phyloP scores from a whole-genome alignment of 2,888 invertebrate species.

The Drosophila ezoana region DNA sequence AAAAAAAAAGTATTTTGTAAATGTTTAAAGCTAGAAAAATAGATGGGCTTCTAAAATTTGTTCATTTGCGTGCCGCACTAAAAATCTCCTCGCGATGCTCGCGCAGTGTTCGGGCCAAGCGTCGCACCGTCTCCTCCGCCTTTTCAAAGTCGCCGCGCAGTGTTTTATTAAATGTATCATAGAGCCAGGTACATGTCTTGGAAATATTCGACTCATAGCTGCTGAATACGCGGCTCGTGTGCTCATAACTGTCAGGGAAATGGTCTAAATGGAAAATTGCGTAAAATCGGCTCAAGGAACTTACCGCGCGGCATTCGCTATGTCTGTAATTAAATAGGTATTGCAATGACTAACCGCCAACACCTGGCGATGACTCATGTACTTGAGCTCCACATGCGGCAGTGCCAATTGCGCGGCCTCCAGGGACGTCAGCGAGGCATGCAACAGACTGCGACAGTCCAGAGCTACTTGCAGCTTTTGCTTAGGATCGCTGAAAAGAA shows the following conservation, averaged over 20 bases:
- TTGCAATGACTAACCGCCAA: conserved; percentile 83
- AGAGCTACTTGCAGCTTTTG: conserved; percentile 79
- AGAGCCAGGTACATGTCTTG: conserved; percentile 83
- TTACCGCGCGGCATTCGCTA: conserved; percentile 82
- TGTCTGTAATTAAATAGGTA: conserved; percentile 83
- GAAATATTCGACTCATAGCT: conserved; percentile 81
- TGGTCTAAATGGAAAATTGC: no score
- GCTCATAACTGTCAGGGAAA: conserved; percentile 73
- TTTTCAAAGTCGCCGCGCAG: conserved; percentile 82
- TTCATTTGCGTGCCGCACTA: conserved; percentile 75
- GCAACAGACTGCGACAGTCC: conserved; percentile 81
- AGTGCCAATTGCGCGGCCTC: conserved; percentile 83
- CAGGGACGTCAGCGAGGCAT: conserved; percentile 82
- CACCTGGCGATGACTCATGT: conserved; percentile 83
- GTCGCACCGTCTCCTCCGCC: conserved; percentile 78
- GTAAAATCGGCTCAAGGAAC: not conserved
- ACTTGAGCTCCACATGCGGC: conserved; percentile 84
- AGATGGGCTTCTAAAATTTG: not conserved
- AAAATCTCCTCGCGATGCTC: conserved; percentile 83
- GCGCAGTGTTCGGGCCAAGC: conserved; percentile 78
- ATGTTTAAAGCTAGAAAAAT: conserved; percentile 7
- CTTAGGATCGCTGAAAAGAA: conserved; percentile 71
- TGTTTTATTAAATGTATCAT: conserved; percentile 83
- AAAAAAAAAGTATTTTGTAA: not conserved
- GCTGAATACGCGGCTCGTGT: conserved; percentile 82